phyloP scores from a whole-genome alignment of 2,797 vertebrate genomes.

The Argya squamiceps region DNA sequence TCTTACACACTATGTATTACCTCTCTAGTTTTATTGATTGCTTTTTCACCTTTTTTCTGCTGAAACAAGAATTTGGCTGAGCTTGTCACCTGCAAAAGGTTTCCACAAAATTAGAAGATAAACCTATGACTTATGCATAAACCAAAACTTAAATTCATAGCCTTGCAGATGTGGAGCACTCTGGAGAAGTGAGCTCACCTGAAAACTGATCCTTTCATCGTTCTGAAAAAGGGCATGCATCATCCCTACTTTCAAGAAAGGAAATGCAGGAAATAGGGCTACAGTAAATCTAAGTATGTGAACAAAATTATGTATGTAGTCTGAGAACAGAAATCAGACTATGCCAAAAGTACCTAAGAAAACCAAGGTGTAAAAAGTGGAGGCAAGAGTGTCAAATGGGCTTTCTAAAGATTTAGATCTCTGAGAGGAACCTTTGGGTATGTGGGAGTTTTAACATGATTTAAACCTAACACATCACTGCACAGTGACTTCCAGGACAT shows the following conservation, averaged over 20 bases:
- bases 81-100: background rate
- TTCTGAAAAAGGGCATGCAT: background rate
- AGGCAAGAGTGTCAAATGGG: background rate
- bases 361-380: background rate
- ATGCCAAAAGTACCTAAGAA: background rate
- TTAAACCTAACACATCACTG: background rate
- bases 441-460: background rate
- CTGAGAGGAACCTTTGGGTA: background rate
- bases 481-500: background rate
- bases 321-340: background rate
- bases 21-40: background rate
- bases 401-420: background rate
- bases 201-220: background rate
- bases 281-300: background rate
- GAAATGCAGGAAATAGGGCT: background rate
- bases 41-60: background rate
- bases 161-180: background rate
- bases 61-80: background rate
- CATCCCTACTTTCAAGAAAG: background rate
- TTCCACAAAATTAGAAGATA: background rate
- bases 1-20: background rate
- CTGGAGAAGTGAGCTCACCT: background rate
- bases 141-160: background rate
- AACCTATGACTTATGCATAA: background rate
- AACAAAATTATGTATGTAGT: background rate